Base-by-base conservation (phyloP, 2,888 invertebrate genomes). In the Lasioglossum morio region DNA sequence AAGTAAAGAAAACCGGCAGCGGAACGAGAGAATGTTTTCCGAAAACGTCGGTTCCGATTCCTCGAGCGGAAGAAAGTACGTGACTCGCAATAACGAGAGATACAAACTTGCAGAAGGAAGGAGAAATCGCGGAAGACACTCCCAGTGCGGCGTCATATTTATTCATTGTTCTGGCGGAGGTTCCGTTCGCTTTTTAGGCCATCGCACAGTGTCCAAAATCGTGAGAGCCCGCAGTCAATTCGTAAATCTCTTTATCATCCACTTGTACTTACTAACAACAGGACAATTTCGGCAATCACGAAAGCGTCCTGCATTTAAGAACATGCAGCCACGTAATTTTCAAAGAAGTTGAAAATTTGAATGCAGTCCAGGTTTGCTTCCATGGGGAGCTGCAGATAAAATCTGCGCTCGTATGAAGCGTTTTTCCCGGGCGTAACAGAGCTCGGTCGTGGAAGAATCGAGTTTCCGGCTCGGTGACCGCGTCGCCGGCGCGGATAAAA, bases 401-500 rank as follows among this genome's bases (percentile, higher is more conserved):
- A 70, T 60, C 63, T 43, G 72, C 66, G 72, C 46, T 72, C 72
- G 46, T 30, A 40, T 27, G 73, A 43, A 66, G 69, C 69, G 46
- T 74, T 75, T 60, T 48, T 27, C 10, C 23, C 23, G 48, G 40
- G 46, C 27, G 8, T 43, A 81, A 78, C 77, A 43, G 40, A 70
- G 34, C 34, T 27, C 34, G 34, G n/a, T 69, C 34, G 34, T n/a
- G 40, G 57, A 78, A 16, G 75, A 60, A 40, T 46, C 60, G 48
- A 53, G 57, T 81, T 81, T 79, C 72, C 72, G 48, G 63, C 27
- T 72, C 63, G 72, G 46, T 72, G 30, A 63, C 23, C 19, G 34
- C 76, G 72, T 43, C 19, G 37, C 43, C 16, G 37, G n/a, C 60
- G 74, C 74, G 34, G 34, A 60, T 60, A n/a, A 78, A 82, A 66